A percentile compares a stretch with the other conserved stretches of the same genome.
Evolutionary conservation across 2,113 vertebrate species (phyloP).

Genomic region (Petaurus breviceps): DNA sequence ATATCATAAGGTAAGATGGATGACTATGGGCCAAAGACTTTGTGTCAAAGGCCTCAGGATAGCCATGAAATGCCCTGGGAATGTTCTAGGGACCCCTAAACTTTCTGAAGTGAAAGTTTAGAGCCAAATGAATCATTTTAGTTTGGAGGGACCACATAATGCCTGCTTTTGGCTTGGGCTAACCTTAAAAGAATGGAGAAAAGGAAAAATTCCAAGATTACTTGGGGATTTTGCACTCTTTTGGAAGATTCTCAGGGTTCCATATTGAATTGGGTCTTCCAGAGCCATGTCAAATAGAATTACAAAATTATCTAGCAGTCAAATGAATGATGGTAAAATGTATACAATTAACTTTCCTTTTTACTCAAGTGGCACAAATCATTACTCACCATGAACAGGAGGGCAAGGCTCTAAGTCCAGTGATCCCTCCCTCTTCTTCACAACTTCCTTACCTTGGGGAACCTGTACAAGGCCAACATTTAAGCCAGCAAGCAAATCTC

Average conservation of each 20-base stretch:
- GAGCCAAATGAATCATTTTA: not conserved
- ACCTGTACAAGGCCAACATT: conserved; percentile 80
- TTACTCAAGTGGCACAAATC: not conserved
- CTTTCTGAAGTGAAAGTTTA: not conserved
- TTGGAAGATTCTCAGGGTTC: not conserved
- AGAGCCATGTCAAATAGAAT: not conserved
- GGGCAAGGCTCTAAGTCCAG: not conserved
- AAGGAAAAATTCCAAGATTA: not conserved
- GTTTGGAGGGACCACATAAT: not conserved
- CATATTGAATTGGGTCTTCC: conserved; percentile 19
- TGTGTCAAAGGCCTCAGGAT: too few species aligned
- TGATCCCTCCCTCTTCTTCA: not conserved
- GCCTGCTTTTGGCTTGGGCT: not conserved
- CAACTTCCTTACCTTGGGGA: conserved; percentile 76
- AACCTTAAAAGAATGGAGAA: not conserved
- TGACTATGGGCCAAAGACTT: too few species aligned
- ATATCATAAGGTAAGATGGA: too few species aligned
- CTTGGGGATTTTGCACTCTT: not conserved
- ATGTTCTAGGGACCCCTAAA: not conserved
- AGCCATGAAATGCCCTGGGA: not conserved
- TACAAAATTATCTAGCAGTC: not conserved
- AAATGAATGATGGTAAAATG: not conserved
- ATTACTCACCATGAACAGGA: not conserved
- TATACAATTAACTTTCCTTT: not conserved
- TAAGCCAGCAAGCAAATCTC: conserved; percentile 79